A percentile compares a stretch with the other conserved stretches of the same genome.
Evolutionary conservation across 2,888 invertebrate genomes (phyloP).

Genomic region (Imbricaverruca yamaguchii): DNA sequence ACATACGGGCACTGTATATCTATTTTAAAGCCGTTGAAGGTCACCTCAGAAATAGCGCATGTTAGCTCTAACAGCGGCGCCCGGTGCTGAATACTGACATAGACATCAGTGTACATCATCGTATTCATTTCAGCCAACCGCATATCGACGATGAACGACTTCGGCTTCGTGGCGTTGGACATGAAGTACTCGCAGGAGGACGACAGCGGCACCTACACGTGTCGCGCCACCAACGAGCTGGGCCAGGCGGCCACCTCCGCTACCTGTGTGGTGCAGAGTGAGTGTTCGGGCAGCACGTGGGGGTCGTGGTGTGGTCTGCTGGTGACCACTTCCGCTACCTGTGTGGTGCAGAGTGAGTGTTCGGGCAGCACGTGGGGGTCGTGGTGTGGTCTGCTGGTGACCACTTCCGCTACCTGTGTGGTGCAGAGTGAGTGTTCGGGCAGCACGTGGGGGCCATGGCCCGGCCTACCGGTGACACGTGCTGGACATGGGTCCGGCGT

Average conservation of each 20-base stretch:
- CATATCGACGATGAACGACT: slow-evolving; percentile 92
- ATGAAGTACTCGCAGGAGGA: slow-evolving; percentile 92
- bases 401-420: slow-evolving; percentile 81
- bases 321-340: slow-evolving; percentile 87
- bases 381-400: slow-evolving; percentile 48
- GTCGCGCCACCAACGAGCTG: slow-evolving; percentile 79
- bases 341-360: slow-evolving; percentile 56
- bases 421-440: slow-evolving; percentile 50
- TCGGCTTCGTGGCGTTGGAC: slow-evolving; percentile 94
- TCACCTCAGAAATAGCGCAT: too few relatives aligned
- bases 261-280: slow-evolving; percentile 67
- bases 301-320: background rate
- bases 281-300: background rate
- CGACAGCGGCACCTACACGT: slow-evolving; percentile 92
- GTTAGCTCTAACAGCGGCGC: too few relatives aligned
- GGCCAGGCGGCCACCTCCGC: slow-evolving; percentile 92
- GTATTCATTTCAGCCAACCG: slow-evolving; percentile 42
- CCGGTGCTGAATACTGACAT: too few relatives aligned
- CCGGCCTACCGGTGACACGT: too few relatives aligned
- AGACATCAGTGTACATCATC: background rate
- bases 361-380: too few relatives aligned
- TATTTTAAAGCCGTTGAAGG: too few relatives aligned
- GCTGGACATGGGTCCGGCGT: too few relatives aligned
- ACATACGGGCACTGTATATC: too few relatives aligned
- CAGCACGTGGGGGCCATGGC: background rate